Evolutionary conservation across 2,888 invertebrate species (phyloP).

Genomic region (Drosophila percnosoma): DNA sequence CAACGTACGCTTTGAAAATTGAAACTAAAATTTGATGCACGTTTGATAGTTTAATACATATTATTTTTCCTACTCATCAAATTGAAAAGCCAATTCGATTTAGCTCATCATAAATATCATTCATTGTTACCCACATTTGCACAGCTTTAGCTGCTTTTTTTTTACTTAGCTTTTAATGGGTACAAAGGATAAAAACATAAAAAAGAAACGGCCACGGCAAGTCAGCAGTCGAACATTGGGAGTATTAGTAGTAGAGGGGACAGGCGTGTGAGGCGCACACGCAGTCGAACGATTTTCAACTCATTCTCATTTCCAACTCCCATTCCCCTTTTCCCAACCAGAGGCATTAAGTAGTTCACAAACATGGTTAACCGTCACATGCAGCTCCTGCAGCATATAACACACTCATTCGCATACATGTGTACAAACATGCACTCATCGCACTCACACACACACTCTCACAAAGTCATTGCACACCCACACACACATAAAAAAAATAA

Average conservation of each 20-base stretch:
- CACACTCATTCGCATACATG: constrained; percentile 19
- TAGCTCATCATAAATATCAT: neutral
- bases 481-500: constrained; percentile 42
- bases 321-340: constrained; percentile 22
- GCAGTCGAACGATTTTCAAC: constrained; percentile 61
- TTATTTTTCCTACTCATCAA: neutral
- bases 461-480: constrained; percentile 32
- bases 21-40: neutral
- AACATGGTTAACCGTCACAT: constrained; percentile 57
- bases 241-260: neutral
- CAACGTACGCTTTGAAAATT: neutral
- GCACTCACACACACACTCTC: constrained; percentile 20
- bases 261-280: constrained; percentile 16
- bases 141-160: neutral
- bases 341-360: constrained; percentile 51
- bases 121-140: neutral
- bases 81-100: neutral
- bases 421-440: constrained; percentile 22
- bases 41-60: neutral
- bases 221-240: constrained; percentile 12
- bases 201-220: constrained; percentile 33
- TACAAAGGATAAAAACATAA: constrained; percentile 11
- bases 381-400: constrained; percentile 45
- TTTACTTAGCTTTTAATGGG: neutral
- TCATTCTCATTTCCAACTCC: constrained; percentile 45